Percentiles rank a stretch among this genome's conserved stretches.
Conservation (phyloP, 2,797 vertebrate species). For the Manis crassicaudata region DNA sequence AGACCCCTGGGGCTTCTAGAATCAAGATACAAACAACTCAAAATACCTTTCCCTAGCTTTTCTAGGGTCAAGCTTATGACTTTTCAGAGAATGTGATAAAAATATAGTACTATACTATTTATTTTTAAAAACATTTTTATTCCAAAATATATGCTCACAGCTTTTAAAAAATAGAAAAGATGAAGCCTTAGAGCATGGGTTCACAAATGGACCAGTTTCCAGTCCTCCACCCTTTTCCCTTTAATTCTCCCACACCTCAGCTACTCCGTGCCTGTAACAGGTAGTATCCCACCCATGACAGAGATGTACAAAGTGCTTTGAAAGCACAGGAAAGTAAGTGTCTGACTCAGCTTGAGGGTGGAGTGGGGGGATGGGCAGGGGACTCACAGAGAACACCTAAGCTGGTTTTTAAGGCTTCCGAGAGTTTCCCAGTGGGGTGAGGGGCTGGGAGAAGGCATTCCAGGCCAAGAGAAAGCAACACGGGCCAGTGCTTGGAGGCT, state of each 20-base stretch:
- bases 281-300: not conserved
- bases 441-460: constrained; percentile 18
- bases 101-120: not conserved
- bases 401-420: not conserved
- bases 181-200: not conserved
- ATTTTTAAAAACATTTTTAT: constrained; percentile 20
- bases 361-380: accelerated
- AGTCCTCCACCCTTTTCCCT: not conserved
- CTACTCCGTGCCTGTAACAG: not conserved
- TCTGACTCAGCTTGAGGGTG: not conserved
- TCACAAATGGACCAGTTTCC: not conserved
- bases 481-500: not conserved
- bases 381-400: not conserved
- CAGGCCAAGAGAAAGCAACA: not conserved
- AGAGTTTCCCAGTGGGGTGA: not conserved
- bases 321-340: not conserved
- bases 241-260: not conserved
- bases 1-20: not conserved
- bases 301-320: not conserved
- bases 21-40: not conserved
- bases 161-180: not conserved
- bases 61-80: not conserved
- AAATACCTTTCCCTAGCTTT: not conserved
- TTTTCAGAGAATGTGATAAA: not conserved
- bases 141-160: not conserved